Conservation (phyloP, 2,797 vertebrate genomes). For the Epinephelus awoara region DNA sequence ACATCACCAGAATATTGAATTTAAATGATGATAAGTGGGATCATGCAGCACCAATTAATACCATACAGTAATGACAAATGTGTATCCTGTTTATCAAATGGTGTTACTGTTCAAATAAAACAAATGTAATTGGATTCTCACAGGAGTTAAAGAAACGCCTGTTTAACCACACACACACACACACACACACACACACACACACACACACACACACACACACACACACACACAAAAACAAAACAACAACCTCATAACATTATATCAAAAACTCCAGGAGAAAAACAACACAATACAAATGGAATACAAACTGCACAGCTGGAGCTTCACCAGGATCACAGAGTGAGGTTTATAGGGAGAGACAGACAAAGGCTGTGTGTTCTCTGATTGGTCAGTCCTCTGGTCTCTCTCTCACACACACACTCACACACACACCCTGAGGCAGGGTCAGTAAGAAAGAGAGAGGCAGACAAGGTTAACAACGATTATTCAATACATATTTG, state of each 20-base stretch:
- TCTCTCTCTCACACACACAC: slow-evolving; percentile 1
- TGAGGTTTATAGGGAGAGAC: slow-evolving; percentile 68
- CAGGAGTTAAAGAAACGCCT: neutral
- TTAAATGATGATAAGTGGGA: neutral
- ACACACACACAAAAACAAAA: too few relatives aligned
- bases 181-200: too few relatives aligned
- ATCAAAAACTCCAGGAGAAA: slow-evolving; percentile 14
- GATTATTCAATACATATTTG: slow-evolving; percentile 65
- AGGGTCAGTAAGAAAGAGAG: slow-evolving; percentile 53
- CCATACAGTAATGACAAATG: neutral
- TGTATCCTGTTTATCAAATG: neutral
- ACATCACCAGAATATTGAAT: neutral
- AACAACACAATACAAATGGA: neutral
- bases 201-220: too few relatives aligned
- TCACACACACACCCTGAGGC: slow-evolving; percentile 47
- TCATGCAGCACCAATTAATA: neutral
- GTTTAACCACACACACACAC: too few relatives aligned
- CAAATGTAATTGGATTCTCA: neutral
- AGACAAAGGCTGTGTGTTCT: slow-evolving; percentile 55
- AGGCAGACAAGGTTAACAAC: slow-evolving; percentile 68
- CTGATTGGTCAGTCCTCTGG: slow-evolving; percentile 54
- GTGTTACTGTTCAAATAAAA: neutral
- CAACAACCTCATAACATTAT: neutral
- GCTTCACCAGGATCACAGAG: slow-evolving; percentile 35
- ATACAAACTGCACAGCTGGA: slow-evolving; percentile 4